These are phyloP conservation scores for Myrmecobius fasciatus DNA, from an alignment of 2,113 vertebrate species.

Conservation along the genomic window DNA sequence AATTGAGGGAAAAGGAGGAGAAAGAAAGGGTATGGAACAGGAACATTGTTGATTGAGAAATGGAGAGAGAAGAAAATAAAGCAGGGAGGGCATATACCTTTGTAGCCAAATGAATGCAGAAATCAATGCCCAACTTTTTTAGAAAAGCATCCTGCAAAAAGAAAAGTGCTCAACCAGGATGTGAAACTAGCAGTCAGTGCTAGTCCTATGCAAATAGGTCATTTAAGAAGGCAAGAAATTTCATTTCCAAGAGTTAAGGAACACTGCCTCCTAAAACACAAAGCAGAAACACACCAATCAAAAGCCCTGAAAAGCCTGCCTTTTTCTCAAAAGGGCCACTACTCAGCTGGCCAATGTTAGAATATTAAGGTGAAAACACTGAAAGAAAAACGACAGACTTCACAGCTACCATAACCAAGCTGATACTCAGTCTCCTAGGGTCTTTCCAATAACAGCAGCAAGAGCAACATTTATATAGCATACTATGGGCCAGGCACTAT, in stretches of 20 bases:
- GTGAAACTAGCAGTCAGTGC: constrained; percentile 50
- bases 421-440: constrained; percentile 37
- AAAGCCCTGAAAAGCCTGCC: constrained; percentile 18
- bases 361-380: constrained; percentile 44
- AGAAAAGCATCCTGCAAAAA: not conserved
- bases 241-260: constrained; percentile 48
- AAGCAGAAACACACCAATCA: constrained; percentile 33
- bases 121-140: constrained; percentile 25
- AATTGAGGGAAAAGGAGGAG: not conserved
- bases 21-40: not conserved
- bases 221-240: constrained; percentile 31
- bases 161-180: constrained; percentile 54
- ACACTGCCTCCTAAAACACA: constrained; percentile 32
- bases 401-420: constrained; percentile 48
- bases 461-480: not conserved
- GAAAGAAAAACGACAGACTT: constrained; percentile 56
- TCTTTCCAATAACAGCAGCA: not conserved
- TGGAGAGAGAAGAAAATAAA: constrained; percentile 7
- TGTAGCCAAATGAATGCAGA: constrained; percentile 51
- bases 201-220: constrained; percentile 21
- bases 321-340: constrained; percentile 45
- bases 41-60: not conserved
- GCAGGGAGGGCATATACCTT: constrained; percentile 34
- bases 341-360: constrained; percentile 6
- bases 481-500: not conserved